A percentile compares a stretch with the other conserved stretches of the same genome.
These are phyloP conservation scores for Azemiops feae DNA, from an alignment of 2,113 vertebrate species.

Conservation along the genomic window DNA sequence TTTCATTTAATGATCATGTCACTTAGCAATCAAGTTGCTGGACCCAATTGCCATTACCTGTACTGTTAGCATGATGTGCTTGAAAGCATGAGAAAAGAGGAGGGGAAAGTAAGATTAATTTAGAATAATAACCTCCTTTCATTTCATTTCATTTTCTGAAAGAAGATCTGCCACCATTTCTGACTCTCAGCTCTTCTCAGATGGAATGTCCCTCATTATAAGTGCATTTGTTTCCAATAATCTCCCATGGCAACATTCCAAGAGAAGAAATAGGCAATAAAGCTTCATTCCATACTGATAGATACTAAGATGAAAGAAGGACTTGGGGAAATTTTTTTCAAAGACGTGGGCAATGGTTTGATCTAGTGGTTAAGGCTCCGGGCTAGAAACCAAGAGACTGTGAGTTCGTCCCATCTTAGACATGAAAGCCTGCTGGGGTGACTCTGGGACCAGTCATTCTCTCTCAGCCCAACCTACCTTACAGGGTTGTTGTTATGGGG, in stretches of 20 bases:
- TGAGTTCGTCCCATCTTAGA: not conserved
- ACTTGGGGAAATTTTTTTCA: not conserved
- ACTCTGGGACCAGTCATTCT: not conserved
- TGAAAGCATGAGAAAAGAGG: not conserved
- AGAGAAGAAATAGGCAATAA: not conserved
- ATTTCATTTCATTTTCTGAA: not conserved
- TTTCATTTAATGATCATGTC: not conserved
- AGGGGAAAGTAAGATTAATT: not conserved
- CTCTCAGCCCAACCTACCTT: not conserved
- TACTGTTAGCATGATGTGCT: not conserved
- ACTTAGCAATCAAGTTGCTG: not conserved
- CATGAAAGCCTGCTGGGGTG: not conserved
- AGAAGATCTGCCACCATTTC: not conserved
- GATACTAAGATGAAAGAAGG: not conserved
- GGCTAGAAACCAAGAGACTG: not conserved
- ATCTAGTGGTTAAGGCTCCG: not conserved
- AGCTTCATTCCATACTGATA: not conserved
- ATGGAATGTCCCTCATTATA: not conserved
- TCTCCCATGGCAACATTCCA: slow-evolving; percentile 3
- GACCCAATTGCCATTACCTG: not conserved
- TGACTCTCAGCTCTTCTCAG: not conserved
- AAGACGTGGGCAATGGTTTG: not conserved
- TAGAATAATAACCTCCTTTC: not conserved
- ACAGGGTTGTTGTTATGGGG: not conserved
- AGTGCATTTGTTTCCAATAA: not conserved